Percentiles rank a stretch among this genome's conserved stretches.
These are phyloP conservation scores for Brachyopa scutellaris DNA, from an alignment of 2,888 invertebrate species.

Conservation along the genomic window DNA sequence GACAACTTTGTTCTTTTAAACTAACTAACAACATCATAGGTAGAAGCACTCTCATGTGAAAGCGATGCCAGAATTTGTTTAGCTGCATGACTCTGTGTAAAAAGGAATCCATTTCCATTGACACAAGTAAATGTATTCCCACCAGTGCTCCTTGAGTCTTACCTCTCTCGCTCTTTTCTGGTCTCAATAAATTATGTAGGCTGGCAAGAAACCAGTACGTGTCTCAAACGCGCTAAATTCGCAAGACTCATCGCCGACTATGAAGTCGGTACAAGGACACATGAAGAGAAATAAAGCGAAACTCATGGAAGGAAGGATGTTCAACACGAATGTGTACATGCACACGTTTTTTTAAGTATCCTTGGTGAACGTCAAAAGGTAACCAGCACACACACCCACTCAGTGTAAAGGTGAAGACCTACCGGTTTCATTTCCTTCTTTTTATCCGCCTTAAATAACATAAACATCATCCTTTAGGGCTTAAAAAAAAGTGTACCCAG, in stretches of 20 bases:
- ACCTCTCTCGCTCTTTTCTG: background rate
- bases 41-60: background rate
- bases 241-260: conserved; percentile 19
- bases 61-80: conserved; percentile 29
- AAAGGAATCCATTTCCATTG: conserved; percentile 40
- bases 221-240: conserved; percentile 60
- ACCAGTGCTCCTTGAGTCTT: background rate
- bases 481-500: conserved; percentile 36
- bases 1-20: conserved; percentile 23
- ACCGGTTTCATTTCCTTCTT: too few relatives aligned
- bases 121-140: conserved; percentile 9
- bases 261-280: conserved; percentile 19
- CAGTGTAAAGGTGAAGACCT: conserved; percentile 8
- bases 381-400: background rate
- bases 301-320: conserved; percentile 50
- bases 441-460: too few relatives aligned
- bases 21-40: conserved; percentile 3
- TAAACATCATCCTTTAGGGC: conserved; percentile 36
- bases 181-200: conserved; percentile 55
- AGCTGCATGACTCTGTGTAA: conserved; percentile 4
- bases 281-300: conserved; percentile 14
- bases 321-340: conserved; percentile 36
- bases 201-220: conserved; percentile 27
- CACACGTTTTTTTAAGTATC: conserved; percentile 3
- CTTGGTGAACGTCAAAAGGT: background rate